Base-by-base conservation (phyloP, 2,797 vertebrate species). In the Otolemur crassicaudatus region DNA sequence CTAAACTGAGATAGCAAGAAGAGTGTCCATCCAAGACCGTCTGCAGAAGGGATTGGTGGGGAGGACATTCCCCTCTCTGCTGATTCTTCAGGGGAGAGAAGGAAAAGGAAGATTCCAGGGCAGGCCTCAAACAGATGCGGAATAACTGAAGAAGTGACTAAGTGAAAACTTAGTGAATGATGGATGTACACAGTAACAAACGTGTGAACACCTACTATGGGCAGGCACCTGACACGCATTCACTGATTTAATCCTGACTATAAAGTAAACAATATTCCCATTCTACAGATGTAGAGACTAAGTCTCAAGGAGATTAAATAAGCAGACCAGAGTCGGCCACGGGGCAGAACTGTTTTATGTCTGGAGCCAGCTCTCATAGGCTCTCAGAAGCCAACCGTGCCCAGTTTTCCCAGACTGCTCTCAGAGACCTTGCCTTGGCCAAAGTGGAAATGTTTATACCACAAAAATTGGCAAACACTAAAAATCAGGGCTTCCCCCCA, bases 271-370 rank as follows among this genome's bases (percentile, higher is more conserved):
- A 25, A 31, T 9, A 13, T 12, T 34, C 31, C n/a, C 63, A 61
- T 19, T 69, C 82, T 25, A 46, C 25, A 58, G 61, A 77, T 3
- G 25, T 63, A 7, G 29, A 67, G 19, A 91, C 37, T 19, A 31
- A 27, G 82, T 29, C n/a, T 67, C 29, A 40, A 17, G 63, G 69
- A 31, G 46, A 80, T 49, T 53, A 23, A 43, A 85, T 12, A 49
- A 29, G 60, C 49, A 25, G 69, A 16, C 60, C 12, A 4, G 20
- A 43, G 40, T 34, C 37, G 3, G 46, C 20, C 37, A 34, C 3
- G 0, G 3, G 83, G 69, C 29, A 4, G 25, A 23, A 69, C 19
- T 9, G 40, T 2, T 1, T 29, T 2, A 2, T 53, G n/a, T 12
- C 12, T 34, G 11, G 7, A 49, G 27, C 27, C 8, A 0, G 79